Evolutionary conservation across 2,888 invertebrate genomes (phyloP).

Genomic region (Brachyptera putata): DNA sequence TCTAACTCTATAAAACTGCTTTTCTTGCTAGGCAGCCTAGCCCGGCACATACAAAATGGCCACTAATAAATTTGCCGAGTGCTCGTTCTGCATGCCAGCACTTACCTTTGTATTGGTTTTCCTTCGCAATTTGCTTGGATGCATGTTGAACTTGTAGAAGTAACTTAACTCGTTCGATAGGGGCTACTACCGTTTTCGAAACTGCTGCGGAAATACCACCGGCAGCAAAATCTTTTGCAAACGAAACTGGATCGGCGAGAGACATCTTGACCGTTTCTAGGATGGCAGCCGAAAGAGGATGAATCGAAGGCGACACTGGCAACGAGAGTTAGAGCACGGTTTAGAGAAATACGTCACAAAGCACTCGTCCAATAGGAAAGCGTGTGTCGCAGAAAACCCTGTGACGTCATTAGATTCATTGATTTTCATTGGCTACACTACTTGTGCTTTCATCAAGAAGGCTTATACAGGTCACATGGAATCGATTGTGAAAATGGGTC

Average conservation of each 20-base stretch:
- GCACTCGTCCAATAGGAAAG: not conserved
- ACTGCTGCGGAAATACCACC: slow-evolving; percentile 51
- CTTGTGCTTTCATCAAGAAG: not conserved
- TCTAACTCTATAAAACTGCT: no score
- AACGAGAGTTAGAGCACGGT: not conserved
- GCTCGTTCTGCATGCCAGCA: no score
- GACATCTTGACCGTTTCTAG: slow-evolving; percentile 24
- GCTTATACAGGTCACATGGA: no score
- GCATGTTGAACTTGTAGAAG: slow-evolving; percentile 51
- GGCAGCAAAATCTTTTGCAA: slow-evolving; percentile 47
- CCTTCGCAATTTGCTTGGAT: slow-evolving; percentile 46
- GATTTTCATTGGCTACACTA: not conserved
- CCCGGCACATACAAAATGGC: no score
- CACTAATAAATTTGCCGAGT: no score
- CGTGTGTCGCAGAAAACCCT: not conserved
- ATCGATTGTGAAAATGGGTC: no score
- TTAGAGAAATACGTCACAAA: not conserved
- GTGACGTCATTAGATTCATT: not conserved
- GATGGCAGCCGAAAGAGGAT: slow-evolving; percentile 10
- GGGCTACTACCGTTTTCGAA: slow-evolving; percentile 52
- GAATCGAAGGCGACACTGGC: not conserved
- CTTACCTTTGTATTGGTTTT: slow-evolving; percentile 50
- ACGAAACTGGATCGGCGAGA: slow-evolving; percentile 40
- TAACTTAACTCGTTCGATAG: slow-evolving; percentile 52
- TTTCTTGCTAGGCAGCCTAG: no score